phyloP scores from a whole-genome alignment of 1,140 invertebrate species.

The Spodoptera frugiperda region DNA sequence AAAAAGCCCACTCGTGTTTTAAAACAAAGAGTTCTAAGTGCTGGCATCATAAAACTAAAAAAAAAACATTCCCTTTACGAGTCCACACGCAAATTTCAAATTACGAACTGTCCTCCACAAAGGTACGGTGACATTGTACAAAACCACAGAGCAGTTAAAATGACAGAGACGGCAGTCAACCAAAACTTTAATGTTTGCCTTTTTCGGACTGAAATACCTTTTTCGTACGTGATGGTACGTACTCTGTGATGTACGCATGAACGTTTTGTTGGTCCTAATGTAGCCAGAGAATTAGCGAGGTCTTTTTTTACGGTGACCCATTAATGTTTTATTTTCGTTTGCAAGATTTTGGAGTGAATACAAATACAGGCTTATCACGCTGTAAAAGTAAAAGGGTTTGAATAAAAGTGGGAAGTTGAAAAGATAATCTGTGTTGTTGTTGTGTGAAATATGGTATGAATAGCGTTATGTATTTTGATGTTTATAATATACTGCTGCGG shows the following conservation, averaged over 20 bases:
- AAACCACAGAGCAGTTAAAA: conserved; percentile 46
- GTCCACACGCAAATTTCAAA: conserved; percentile 47
- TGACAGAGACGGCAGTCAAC: conserved; percentile 44
- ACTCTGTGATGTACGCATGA: conserved; percentile 37
- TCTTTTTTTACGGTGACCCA: conserved; percentile 25
- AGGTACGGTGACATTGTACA: conserved; percentile 39
- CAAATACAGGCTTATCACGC: conserved; percentile 14
- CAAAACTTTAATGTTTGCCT: conserved; percentile 46
- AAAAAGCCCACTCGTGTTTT: conserved; percentile 36
- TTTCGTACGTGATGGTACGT: conserved; percentile 36
- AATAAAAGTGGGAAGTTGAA: not conserved
- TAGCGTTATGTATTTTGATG: not conserved
- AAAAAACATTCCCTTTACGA: conserved; percentile 37
- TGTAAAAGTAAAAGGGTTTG: not conserved
- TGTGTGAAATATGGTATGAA: not conserved
- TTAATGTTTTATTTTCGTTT: conserved; percentile 31
- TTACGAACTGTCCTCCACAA: conserved; percentile 42
- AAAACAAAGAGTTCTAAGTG: conserved; percentile 38
- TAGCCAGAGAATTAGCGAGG: conserved; percentile 29
- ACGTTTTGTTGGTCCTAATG: conserved; percentile 32
- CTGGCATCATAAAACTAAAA: conserved; percentile 40
- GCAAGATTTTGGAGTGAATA: conserved; percentile 34
- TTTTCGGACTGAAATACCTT: conserved; percentile 39
- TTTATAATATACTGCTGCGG: too few relatives aligned
- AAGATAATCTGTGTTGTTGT: not conserved